Evolutionary conservation across 2,797 vertebrate species (phyloP), one percentile per base, ranked within the genome.

Genomic region (Vipera ursinii): DNA sequence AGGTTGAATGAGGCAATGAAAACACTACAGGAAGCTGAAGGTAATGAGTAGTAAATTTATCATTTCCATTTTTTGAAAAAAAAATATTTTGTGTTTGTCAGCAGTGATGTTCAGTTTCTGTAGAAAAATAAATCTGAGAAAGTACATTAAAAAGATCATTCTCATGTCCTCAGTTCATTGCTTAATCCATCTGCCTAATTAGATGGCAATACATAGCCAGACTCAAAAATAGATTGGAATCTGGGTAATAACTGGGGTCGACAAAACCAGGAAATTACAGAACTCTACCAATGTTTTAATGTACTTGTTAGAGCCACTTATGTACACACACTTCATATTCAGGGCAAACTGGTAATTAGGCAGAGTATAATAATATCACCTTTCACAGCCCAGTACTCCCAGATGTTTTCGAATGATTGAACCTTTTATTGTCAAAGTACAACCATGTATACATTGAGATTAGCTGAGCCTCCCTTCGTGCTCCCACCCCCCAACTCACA

Each of bases 1-100:
- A 98, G 98, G 89, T 96, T 99, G 53, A 98, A 95, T 0, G 98
- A 99, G 94, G 99, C 99, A 86, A 97, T 98, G 96, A 98, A 98
- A 94, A 99, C 98, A 95, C 98, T 99, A 24, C 98, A 96, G 78
- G 98, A 98, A 97, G 99, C 99, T 94, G 99, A 99, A 98, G 99
- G 99, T 99, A 96, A 95, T 97, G 93, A 6, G 1, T 44, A 55
- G 57, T 85, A 61, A 85, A n/a, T 17, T 38, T 89, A 26, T 85
- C 15, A 26, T 57, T 61, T 91, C 65, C 44, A 26, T 60, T 13
- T 88, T 82, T 82, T 24, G 9, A 10, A 26, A 9, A 78, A 78
- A 78, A 44, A 63, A 17, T 20, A 82, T 12, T 56, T 93, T 91
- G 59, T 48, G 32, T 28, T 85, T 48, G 6, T 7, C 85, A 63